Conservation (phyloP, 2,888 invertebrate genomes). For the Homarus gammarus region DNA sequence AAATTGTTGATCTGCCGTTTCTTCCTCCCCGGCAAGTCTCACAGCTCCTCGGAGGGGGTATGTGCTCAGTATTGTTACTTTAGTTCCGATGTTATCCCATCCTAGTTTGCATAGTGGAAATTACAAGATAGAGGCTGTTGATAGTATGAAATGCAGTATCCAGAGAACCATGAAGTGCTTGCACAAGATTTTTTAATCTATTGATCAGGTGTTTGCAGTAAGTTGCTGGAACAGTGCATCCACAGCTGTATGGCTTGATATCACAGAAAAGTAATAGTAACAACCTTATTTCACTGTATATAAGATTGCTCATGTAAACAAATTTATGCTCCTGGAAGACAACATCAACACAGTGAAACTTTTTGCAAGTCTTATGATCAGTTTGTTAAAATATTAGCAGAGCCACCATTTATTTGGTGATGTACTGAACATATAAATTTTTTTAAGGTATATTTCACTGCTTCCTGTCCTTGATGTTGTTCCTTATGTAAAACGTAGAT, state of each 20-base stretch:
- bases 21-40: conserved; percentile 67
- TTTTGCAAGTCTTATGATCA: too few relatives aligned
- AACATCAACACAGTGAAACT: neutral
- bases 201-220: conserved; percentile 14
- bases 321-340: neutral
- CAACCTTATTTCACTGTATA: neutral
- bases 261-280: neutral
- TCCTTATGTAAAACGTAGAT: neutral
- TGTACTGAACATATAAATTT: too few relatives aligned
- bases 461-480: neutral
- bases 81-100: neutral
- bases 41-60: conserved; percentile 72
- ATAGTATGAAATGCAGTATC: conserved; percentile 1
- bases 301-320: neutral
- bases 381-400: too few relatives aligned
- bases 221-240: conserved; percentile 36
- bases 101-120: conserved; percentile 33
- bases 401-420: too few relatives aligned
- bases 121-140: conserved; percentile 6
- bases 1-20: conserved; percentile 59
- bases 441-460: too few relatives aligned
- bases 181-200: conserved; percentile 1
- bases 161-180: conserved; percentile 23
- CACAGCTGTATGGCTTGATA: conserved; percentile 36
- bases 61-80: conserved; percentile 29